Evolutionary conservation across 2,113 vertebrate genomes (phyloP).

Genomic region (Urocolius indicus): DNA sequence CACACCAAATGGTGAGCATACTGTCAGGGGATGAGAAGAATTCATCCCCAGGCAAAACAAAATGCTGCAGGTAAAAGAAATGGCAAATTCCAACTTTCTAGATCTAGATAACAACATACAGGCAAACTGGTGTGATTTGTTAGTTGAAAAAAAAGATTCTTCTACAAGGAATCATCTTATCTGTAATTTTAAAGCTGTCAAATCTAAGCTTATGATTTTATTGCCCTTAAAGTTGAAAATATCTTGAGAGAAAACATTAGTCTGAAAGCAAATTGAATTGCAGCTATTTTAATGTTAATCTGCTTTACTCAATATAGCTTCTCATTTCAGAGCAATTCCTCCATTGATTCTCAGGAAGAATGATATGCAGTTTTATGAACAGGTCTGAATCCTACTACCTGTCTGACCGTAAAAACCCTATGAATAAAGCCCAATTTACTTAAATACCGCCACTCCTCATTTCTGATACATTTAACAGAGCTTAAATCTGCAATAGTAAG

Average conservation of each 20-base stretch:
- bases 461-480: background rate
- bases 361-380: background rate
- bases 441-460: background rate
- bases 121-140: background rate
- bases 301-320: background rate
- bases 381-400: background rate
- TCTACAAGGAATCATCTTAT: background rate
- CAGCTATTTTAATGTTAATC: conserved; percentile 26
- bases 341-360: background rate
- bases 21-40: accelerated
- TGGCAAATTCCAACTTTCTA: background rate
- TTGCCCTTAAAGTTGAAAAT: conserved; percentile 35
- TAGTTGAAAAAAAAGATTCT: background rate
- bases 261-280: conserved; percentile 27
- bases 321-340: background rate
- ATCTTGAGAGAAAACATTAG: conserved; percentile 4
- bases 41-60: background rate
- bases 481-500: background rate
- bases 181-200: conserved; percentile 26
- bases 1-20: background rate
- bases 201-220: conserved; percentile 22
- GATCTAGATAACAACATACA: background rate
- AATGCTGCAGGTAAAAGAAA: background rate
- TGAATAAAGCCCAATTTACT: background rate
- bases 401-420: background rate